A percentile compares a stretch with the other conserved stretches of the same genome.
phyloP scores from a whole-genome alignment of 2,888 invertebrate species.

The Dusona sp. region DNA sequence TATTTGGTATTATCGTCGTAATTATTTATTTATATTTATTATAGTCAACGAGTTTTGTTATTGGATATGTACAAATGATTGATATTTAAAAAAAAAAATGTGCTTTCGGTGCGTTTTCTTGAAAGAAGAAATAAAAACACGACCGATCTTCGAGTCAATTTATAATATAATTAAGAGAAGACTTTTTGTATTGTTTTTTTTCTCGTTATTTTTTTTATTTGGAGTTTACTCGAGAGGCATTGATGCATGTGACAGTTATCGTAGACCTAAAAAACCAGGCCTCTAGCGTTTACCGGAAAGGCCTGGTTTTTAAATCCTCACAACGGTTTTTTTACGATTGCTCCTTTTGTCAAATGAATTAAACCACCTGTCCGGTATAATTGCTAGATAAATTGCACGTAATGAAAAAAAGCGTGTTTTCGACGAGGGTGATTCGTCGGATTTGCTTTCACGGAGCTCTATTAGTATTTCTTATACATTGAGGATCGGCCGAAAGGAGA shows the following conservation, averaged over 20 bases:
- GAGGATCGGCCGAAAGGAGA: conserved; percentile 13
- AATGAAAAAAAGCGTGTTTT: conserved; percentile 7
- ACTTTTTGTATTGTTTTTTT: not conserved
- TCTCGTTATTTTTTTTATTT: not conserved
- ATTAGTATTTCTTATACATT: conserved; percentile 58
- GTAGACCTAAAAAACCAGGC: not conserved
- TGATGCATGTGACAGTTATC: not conserved
- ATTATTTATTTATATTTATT: conserved; percentile 40
- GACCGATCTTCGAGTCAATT: not conserved
- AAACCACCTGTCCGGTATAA: conserved; percentile 12
- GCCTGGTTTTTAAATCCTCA: not conserved
- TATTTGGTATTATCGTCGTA: conserved; percentile 25
- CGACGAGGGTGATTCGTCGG: not conserved
- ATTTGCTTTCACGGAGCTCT: conserved; percentile 20
- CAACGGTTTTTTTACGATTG: not conserved
- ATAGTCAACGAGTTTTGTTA: conserved; percentile 3
- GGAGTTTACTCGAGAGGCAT: not conserved
- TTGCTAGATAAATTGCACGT: conserved; percentile 29
- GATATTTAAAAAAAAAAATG: not conserved
- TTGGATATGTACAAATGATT: not conserved
- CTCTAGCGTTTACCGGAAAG: not conserved
- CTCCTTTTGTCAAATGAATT: not conserved
- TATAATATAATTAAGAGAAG: not conserved
- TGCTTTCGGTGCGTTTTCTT: not conserved
- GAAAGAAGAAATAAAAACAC: not conserved